Evolutionary conservation across 2,113 vertebrate species (phyloP), one percentile per base, ranked within the genome.

Genomic region (Rousettus leschenaultii): DNA sequence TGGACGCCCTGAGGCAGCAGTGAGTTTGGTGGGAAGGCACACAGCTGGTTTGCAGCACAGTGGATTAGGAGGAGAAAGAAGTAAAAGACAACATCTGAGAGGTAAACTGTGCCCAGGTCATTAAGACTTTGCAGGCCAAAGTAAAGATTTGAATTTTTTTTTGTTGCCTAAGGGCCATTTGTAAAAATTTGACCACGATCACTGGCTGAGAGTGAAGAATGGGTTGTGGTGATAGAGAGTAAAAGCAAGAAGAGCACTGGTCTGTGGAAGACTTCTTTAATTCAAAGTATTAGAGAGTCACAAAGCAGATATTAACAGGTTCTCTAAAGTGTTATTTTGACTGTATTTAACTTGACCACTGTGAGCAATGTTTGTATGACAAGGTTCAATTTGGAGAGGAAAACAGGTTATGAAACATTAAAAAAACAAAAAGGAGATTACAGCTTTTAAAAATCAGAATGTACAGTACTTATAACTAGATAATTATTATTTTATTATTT

Each of bases 401-500:
- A 48, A 70, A 86, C 59, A 57, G 4, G 11, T 18, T 87, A 86
- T 57, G 12, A 79, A 24, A 65, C 18, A 87, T 84, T 45, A 48
- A 22, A 91, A 45, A 73, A 35, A 73, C 11, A 24, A 87, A 61
- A 57, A 86, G 45, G 3, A 73, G 30, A 8, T 22, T n/a, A 65
- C 0, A 55, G 28, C 55, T 93, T 73, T 89, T 48, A 5, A 21
- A 91, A 77, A 53, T 40, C n/a, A 96, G 59, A 89, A 85, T 73
- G 43, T 22, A 43, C 0, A 9, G 16, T 30, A 43, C 87, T 77
- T 88, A 35, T 65, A 89, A 86, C 48, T 55, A 3, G 1, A 79
- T 84, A 75, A 70, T 21, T 7, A 91, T 71, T 84, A 57, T 86
- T 91, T 53, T 83, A 95, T 77, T 94, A 82, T 77, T 83, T 95